A percentile compares a stretch with the other conserved stretches of the same genome.
These are phyloP conservation scores for Melikaiella ostensackeni DNA, from an alignment of 2,888 invertebrate species.

Conservation along the genomic window DNA sequence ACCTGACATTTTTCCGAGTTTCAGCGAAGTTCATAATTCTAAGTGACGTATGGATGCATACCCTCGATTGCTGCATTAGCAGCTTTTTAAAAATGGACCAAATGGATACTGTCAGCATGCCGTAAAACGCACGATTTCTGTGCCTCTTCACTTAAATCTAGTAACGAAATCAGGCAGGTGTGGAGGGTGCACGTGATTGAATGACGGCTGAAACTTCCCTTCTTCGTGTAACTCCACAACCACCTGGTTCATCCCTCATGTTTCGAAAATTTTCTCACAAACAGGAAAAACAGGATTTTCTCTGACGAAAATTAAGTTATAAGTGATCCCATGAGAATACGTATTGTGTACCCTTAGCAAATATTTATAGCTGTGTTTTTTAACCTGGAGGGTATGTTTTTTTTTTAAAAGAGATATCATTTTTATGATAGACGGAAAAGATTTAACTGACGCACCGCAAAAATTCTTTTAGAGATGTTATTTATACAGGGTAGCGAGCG, in stretches of 20 bases:
- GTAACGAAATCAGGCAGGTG: conserved; percentile 40
- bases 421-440: background rate
- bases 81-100: conserved; percentile 27
- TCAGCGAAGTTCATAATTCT: background rate
- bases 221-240: background rate
- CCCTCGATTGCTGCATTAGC: conserved; percentile 4
- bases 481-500: too few species aligned
- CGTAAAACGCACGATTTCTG: conserved; percentile 4
- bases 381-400: background rate
- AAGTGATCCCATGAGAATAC: background rate
- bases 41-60: background rate
- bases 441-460: background rate
- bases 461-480: too few species aligned
- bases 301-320: background rate
- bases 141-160: conserved; percentile 27
- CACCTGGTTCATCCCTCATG: conserved; percentile 28
- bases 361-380: background rate
- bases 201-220: conserved; percentile 30
- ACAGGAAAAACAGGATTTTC: conserved; percentile 19
- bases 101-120: conserved; percentile 21
- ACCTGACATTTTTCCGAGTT: background rate
- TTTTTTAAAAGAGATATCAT: background rate
- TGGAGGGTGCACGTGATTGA: conserved; percentile 36
- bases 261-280: conserved; percentile 16
- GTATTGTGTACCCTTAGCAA: background rate